These are phyloP conservation scores for Mylabris phalerata DNA, from an alignment of 1,140 invertebrate species.

Conservation along the genomic window DNA sequence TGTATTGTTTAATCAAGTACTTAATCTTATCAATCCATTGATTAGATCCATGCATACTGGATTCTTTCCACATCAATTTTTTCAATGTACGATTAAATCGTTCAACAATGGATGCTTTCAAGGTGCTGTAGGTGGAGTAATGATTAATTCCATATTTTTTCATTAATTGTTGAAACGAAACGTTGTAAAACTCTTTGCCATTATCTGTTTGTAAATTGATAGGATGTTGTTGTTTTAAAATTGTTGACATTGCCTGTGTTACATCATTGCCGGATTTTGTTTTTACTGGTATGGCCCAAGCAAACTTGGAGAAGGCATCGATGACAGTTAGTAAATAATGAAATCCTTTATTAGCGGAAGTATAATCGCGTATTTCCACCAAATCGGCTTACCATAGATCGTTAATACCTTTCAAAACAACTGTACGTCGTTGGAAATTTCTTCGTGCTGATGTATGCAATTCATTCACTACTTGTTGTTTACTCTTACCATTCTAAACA, in stretches of 20 bases:
- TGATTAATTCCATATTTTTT: conserved; percentile 33
- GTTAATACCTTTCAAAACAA: conserved; percentile 33
- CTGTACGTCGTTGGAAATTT: conserved; percentile 13
- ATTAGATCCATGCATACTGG: conserved; percentile 35
- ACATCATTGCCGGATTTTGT: conserved; percentile 29
- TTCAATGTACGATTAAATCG: conserved; percentile 43
- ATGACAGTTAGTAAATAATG: conserved; percentile 35
- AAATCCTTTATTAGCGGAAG: conserved; percentile 27
- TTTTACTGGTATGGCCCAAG: conserved; percentile 32
- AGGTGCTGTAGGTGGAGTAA: conserved; percentile 33
- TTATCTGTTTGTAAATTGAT: conserved; percentile 33
- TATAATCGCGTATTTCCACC: conserved; percentile 19
- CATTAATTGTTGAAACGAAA: conserved; percentile 27
- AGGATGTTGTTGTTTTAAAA: conserved; percentile 23
- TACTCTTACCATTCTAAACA: too few relatives aligned
- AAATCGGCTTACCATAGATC: conserved; percentile 32
- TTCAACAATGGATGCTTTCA: conserved; percentile 42
- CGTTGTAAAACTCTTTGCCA: conserved; percentile 33
- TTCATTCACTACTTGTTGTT: too few relatives aligned
- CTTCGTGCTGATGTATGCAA: too few relatives aligned
- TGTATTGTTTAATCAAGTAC: conserved; percentile 36
- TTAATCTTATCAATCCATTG: conserved; percentile 35
- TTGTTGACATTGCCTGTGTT: conserved; percentile 22
- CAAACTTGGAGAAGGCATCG: conserved; percentile 36
- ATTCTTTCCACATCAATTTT: conserved; percentile 36